Base-by-base conservation (phyloP, 2,888 invertebrate species). In the Campaea margaritaria region DNA sequence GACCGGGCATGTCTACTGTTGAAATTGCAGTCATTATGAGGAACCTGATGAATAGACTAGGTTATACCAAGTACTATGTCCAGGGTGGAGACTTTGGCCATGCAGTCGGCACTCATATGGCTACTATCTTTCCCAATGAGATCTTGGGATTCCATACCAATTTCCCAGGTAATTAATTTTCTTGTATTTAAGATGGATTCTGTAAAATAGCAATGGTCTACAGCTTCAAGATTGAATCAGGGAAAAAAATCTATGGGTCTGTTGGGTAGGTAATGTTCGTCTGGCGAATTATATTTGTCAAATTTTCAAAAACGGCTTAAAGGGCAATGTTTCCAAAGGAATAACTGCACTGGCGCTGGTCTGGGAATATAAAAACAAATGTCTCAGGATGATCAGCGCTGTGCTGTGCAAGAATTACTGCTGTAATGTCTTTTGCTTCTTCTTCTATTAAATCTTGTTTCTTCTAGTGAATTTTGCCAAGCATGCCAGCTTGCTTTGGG, bases 41-140 rank as follows among this genome's bases (percentile, higher is more conserved):
- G 61, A 95, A 95, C 72, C 87, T 97, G 1, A 96, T 97, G 96
- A 82, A 93, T 15, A 87, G 95, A 16, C 82, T 97, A 0, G 95
- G 95, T 0, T 93, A 93, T 74, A 78, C 93, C 0, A 89, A 93
- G 65, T 97, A 93, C 76, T 95, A 95, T 75, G 82, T 94, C 0
- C 96, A 96, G 81, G 96, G 96, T 0, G 96, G 96, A 0, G 96
- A 96, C 76, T 95, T 96, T 93, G 97, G 97, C 0, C 91, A 95
- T 0, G n/a, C 91, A 0, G 93, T 96, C 55, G 94, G 93, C 0
- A 85, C 93, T 0, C 79, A 93, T 49, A 91, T 97, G 83, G 94
- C 95, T 0, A 92, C 93, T 0, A 72, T 95, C 31, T 96, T 94
- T 77, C 96, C 96, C 0, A 82, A 93, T 0, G 86, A 93, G 67